Conservation (phyloP, 2,797 vertebrate species). For the Melanotaenia boesemani region DNA sequence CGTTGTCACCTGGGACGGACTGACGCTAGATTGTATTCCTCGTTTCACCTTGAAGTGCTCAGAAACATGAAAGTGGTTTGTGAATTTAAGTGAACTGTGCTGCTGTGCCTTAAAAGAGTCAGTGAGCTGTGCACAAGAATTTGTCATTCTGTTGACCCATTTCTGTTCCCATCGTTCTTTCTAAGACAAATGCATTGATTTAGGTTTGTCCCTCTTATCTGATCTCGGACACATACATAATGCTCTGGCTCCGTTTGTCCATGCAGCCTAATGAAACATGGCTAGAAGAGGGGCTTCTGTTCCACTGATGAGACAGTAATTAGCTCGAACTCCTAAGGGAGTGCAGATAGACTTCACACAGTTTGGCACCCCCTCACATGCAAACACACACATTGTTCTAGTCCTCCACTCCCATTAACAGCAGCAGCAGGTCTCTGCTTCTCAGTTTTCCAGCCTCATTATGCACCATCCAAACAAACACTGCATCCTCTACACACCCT, state of each 20-base stretch:
- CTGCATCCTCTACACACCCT: conserved; percentile 35
- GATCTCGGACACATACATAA: conserved; percentile 8
- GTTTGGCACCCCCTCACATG: conserved; percentile 27
- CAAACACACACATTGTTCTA: background rate
- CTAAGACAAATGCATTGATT: conserved; percentile 15
- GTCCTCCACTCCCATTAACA: conserved; percentile 38
- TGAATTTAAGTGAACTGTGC: conserved; percentile 15
- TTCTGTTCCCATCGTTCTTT: conserved; percentile 15
- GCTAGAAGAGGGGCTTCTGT: conserved; percentile 52
- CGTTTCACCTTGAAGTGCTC: background rate
- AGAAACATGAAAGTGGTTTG: background rate
- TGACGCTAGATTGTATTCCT: background rate
- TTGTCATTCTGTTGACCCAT: background rate
- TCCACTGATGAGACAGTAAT: conserved; percentile 74
- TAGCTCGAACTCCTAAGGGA: conserved; percentile 71
- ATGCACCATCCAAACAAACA: conserved; percentile 40
- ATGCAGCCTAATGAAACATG: conserved; percentile 56
- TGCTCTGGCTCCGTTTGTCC: conserved; percentile 43
- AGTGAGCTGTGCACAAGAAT: conserved; percentile 2
- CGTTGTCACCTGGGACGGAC: background rate
- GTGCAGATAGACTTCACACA: conserved; percentile 63
- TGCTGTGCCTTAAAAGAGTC: background rate
- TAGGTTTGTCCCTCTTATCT: conserved; percentile 21
- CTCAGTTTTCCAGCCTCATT: conserved; percentile 51
- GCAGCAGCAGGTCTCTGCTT: conserved; percentile 52